A percentile compares a stretch with the other conserved stretches of the same genome.
phyloP scores from a whole-genome alignment of 64 coral and sea anemone genomes.

The Montipora efflorescens region DNA sequence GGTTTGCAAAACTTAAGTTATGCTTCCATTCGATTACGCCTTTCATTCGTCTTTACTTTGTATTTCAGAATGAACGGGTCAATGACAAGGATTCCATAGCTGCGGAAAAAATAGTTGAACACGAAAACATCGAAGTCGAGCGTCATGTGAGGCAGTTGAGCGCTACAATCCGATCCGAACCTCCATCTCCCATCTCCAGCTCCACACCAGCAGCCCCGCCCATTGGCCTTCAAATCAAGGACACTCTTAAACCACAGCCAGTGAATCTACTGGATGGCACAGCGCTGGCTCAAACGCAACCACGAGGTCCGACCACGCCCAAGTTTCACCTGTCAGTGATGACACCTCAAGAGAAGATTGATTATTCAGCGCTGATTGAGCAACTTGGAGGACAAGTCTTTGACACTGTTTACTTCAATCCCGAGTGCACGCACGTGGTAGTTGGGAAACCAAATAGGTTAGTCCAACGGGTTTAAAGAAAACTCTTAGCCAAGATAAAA shows the following conservation, averaged over 20 bases:
- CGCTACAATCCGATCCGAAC: conserved; percentile 21
- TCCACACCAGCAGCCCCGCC: conserved; percentile 84
- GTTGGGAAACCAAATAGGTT: conserved; percentile 91
- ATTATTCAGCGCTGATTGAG: conserved; percentile 90
- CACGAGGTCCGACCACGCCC: conserved; percentile 11
- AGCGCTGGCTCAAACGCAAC: not conserved
- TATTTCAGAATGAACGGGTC: not conserved
- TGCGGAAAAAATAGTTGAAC: not conserved
- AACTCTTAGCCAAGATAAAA: too few species aligned
- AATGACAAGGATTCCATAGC: not conserved
- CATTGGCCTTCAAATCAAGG: conserved; percentile 68
- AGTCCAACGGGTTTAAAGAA: not conserved
- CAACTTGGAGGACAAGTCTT: conserved; percentile 93
- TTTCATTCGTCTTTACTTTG: not conserved
- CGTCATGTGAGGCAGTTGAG: conserved; percentile 7
- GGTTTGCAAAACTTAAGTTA: too few species aligned
- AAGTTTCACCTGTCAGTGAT: conserved; percentile 94
- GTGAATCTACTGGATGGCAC: conserved; percentile 72
- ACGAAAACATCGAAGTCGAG: not conserved
- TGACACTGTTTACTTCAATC: conserved; percentile 87
- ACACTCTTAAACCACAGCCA: conserved; percentile 62
- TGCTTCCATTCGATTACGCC: too few species aligned
- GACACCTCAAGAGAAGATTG: conserved; percentile 94
- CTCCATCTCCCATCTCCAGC: conserved; percentile 28
- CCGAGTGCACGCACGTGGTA: conserved; percentile 85